Evolutionary conservation across 2,797 vertebrate species (phyloP).

Genomic region (Buceros bicornis): DNA sequence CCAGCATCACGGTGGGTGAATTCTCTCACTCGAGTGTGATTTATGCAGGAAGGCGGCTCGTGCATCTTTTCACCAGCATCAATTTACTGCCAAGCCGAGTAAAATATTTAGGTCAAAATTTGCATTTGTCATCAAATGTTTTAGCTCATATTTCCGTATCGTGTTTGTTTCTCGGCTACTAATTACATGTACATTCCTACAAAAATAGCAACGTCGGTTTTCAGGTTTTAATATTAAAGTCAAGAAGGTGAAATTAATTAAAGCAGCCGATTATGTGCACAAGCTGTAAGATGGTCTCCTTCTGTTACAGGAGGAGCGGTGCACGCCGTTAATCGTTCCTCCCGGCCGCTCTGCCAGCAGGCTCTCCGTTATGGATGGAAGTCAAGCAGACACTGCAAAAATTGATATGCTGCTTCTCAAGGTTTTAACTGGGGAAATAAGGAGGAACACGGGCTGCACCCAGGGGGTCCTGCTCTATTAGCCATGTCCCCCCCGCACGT

Average conservation of each 20-base stretch:
- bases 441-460: neutral
- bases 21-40: neutral
- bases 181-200: neutral
- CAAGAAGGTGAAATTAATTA: slow-evolving; percentile 51
- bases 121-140: slow-evolving; percentile 36
- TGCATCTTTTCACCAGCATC: neutral
- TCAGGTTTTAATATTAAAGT: neutral
- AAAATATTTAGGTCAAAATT: slow-evolving; percentile 53
- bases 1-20: fast-evolving
- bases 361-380: neutral
- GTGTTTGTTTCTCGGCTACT: neutral
- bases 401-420: neutral
- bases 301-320: neutral
- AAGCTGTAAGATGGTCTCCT: slow-evolving; percentile 4
- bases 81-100: slow-evolving; percentile 1
- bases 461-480: neutral
- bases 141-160: neutral
- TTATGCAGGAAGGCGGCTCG: neutral
- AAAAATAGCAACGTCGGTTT: neutral
- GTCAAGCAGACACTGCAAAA: slow-evolving; percentile 30
- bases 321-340: neutral
- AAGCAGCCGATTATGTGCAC: neutral
- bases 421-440: neutral
- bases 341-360: neutral
- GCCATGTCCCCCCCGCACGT: neutral